These are phyloP conservation scores for Spondyliosoma cantharus DNA, from an alignment of 2,797 vertebrate species.

Conservation along the genomic window DNA sequence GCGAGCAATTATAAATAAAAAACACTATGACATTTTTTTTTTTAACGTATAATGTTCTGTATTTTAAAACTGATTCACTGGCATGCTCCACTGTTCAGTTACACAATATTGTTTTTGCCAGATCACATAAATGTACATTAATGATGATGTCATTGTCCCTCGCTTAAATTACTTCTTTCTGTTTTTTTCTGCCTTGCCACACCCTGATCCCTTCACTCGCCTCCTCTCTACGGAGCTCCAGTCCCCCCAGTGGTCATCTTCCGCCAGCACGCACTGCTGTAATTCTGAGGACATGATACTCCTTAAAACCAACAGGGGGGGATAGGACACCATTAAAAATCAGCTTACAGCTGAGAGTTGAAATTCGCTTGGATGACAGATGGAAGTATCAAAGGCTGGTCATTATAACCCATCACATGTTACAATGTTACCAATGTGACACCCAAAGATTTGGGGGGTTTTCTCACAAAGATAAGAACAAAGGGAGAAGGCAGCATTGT, in stretches of 20 bases:
- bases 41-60: not conserved
- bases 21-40: no score
- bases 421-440: not conserved
- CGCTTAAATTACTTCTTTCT: not conserved
- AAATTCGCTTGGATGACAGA: not conserved
- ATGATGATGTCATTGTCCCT: not conserved
- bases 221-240: constrained; percentile 18
- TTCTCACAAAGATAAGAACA: not conserved
- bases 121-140: not conserved
- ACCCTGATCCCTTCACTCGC: constrained; percentile 15
- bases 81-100: not conserved
- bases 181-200: constrained; percentile 4
- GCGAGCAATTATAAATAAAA: not conserved
- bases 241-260: constrained; percentile 45
- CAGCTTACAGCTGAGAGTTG: not conserved
- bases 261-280: not conserved
- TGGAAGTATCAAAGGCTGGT: not conserved
- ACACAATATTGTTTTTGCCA: not conserved
- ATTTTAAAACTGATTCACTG: not conserved
- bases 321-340: constrained; percentile 54
- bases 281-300: constrained; percentile 1
- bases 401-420: not conserved
- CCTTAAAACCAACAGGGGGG: constrained; percentile 71
- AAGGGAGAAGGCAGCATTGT: not conserved
- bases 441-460: not conserved